phyloP scores from a whole-genome alignment of 2,113 vertebrate species.

The Hepsetus odoe region DNA sequence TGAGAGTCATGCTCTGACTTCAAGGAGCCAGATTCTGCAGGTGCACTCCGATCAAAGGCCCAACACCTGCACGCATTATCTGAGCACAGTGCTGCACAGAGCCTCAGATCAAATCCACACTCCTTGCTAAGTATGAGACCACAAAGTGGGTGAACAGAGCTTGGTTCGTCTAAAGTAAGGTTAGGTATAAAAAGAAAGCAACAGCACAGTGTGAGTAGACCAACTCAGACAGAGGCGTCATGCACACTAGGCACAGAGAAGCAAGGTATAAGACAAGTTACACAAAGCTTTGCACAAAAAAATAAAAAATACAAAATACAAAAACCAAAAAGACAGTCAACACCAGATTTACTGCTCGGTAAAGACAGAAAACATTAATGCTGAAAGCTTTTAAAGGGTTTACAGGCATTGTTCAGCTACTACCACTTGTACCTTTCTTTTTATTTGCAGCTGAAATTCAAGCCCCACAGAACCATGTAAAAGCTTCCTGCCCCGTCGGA shows the following conservation, averaged over 20 bases:
- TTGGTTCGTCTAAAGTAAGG: conserved; percentile 1
- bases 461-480: conserved; percentile 44
- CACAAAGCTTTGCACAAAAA: conserved; percentile 24
- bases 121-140: background rate
- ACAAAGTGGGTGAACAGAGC: background rate
- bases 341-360: conserved; percentile 1
- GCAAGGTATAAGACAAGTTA: conserved; percentile 41
- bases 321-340: background rate
- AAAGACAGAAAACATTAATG: conserved; percentile 18
- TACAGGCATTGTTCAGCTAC: conserved; percentile 1
- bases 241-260: conserved; percentile 28
- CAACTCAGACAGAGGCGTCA: conserved; percentile 35
- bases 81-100: conserved; percentile 44
- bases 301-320: too few species aligned
- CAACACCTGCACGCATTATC: conserved; percentile 49
- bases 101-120: conserved; percentile 20
- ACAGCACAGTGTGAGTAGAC: conserved; percentile 40
- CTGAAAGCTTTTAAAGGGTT: conserved; percentile 53
- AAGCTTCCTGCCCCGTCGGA: conserved; percentile 30
- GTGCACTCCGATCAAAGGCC: conserved; percentile 47
- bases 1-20: conserved; percentile 43
- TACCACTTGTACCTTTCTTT: background rate
- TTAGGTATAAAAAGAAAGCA: conserved; percentile 41
- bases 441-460: conserved; percentile 10
- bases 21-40: conserved; percentile 46